Evolutionary conservation across 2,888 invertebrate genomes (phyloP).

Genomic region (Macrophya alboannulata): DNA sequence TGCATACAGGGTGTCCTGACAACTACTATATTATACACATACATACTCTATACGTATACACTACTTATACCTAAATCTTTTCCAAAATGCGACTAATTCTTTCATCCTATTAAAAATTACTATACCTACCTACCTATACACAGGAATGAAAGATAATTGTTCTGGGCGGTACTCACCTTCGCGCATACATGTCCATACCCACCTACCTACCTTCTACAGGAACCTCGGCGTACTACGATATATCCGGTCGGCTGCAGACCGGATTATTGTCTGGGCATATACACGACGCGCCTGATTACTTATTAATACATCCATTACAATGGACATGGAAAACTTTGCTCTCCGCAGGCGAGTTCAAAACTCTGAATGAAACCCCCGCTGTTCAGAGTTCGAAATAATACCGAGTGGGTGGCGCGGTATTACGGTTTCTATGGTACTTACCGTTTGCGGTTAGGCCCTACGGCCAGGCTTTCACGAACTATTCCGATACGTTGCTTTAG

Average conservation of each 20-base stretch:
- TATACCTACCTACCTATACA: not conserved
- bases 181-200: not conserved
- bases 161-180: not conserved
- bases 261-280: not conserved
- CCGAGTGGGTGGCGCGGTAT: conserved; percentile 32
- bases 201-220: no score
- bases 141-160: not conserved
- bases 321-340: not conserved
- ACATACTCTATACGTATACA: not conserved
- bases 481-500: not conserved
- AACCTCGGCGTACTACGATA: not conserved
- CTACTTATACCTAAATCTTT: not conserved
- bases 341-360: not conserved
- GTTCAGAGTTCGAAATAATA: conserved; percentile 13
- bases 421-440: conserved; percentile 42
- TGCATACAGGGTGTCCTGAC: not conserved
- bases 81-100: not conserved
- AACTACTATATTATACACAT: not conserved
- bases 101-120: not conserved
- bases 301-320: conserved; percentile 29
- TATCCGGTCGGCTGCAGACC: not conserved
- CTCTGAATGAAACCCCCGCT: conserved; percentile 26
- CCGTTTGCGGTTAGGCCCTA: conserved; percentile 5
- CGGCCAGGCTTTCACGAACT: not conserved
- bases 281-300: conserved; percentile 17